Base-by-base conservation (phyloP, 2,113 vertebrate genomes). In the Falco punctatus region DNA sequence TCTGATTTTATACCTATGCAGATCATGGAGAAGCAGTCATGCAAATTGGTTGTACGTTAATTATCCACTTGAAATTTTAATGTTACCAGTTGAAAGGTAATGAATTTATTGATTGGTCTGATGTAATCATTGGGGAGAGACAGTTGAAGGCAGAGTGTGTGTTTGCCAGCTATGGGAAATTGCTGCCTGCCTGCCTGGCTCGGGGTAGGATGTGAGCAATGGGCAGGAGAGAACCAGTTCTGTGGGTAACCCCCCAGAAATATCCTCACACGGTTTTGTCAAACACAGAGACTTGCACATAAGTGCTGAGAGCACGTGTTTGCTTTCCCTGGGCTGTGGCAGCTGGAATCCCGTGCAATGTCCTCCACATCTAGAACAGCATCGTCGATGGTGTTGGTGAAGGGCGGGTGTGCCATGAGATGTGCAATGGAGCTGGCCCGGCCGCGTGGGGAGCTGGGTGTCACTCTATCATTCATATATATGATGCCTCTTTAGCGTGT, bases 241-340 rank as follows among this genome's bases (percentile, higher is more conserved):
- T 21, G 42, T 64, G 20, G 28, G 23, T 9, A 26, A 28, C 10
- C 42, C 35, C 48, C 46, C 14, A 7, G 2, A 38, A 80, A 6
- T 0, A 0, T 9, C 21, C 22, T 55, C 52, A 1, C 2, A 0
- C 0, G 2, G 10, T 4, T 46, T 2, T 11, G 46, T 16, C 30
- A 7, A 59, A 11, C 16, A 4, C 2, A 0, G 0, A 21, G 49
- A 21, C 2, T 3, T 10, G 28, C 18, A 23, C 1, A 0, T 3
- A 7, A 16, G 54, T 0, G 26, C 59, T 44, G 4, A 7, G 62
- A 3, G 5, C 0, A 5, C 0, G 5, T 2, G 2, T 15, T 16
- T 15, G 64, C 48, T 44, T 12, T 15, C 58, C 57, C 40, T 7
- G 81, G 58, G 58, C 70, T 12, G 3, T 2, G 33, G 7, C 61